Percentiles rank a stretch among this genome's conserved stretches.
Conservation (phyloP, 1,140 invertebrate genomes). For the Cardiocondyla obscurior region DNA sequence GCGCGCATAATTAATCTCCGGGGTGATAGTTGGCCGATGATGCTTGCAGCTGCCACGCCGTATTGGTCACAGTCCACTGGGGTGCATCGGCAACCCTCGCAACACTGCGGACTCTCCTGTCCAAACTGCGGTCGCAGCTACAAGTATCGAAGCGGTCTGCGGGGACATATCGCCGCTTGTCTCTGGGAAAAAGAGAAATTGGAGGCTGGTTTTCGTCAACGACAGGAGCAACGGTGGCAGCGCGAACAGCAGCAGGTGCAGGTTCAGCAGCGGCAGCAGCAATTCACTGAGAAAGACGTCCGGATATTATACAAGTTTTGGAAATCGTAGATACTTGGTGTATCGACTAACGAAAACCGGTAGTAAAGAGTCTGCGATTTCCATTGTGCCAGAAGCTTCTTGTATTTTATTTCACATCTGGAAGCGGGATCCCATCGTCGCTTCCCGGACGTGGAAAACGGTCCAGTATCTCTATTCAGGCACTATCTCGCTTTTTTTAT, state of each 20-base stretch:
- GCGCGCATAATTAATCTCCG: conserved; percentile 29
- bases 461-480: background rate
- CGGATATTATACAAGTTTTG: conserved; percentile 77
- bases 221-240: conserved; percentile 60
- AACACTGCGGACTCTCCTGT: conserved; percentile 79
- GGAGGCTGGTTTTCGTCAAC: conserved; percentile 63
- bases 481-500: background rate
- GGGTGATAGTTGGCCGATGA: conserved; percentile 72
- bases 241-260: conserved; percentile 19
- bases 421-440: background rate
- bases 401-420: conserved; percentile 3
- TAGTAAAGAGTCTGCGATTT: conserved; percentile 22
- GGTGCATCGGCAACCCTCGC: conserved; percentile 73
- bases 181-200: conserved; percentile 76
- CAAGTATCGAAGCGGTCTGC: conserved; percentile 80
- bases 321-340: conserved; percentile 69
- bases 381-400: background rate
- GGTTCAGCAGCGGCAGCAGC: conserved; percentile 13
- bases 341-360: conserved; percentile 6
- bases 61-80: conserved; percentile 67
- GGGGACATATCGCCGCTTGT: conserved; percentile 80
- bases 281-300: conserved; percentile 75
- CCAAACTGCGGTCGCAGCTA: conserved; percentile 80
- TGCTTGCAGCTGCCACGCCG: conserved; percentile 76
- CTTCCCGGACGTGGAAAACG: background rate